These are phyloP conservation scores for Aix galericulata DNA, from an alignment of 2,113 vertebrate species.

Conservation along the genomic window DNA sequence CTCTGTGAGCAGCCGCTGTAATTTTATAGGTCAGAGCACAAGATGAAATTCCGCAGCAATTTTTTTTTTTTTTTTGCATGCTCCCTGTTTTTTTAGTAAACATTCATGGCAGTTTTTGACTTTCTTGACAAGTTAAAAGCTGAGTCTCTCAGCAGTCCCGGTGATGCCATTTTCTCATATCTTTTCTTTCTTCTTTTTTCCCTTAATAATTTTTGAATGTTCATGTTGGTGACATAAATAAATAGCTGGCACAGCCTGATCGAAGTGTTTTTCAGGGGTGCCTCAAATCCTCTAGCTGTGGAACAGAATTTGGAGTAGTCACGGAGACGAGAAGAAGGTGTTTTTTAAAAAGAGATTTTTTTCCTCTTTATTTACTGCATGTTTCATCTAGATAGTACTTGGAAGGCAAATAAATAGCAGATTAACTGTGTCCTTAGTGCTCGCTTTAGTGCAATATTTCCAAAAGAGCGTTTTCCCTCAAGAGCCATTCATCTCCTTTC, in stretches of 20 bases:
- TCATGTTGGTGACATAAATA: slow-evolving; percentile 31
- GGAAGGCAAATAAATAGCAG: neutral
- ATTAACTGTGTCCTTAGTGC: neutral
- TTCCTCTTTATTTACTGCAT: neutral
- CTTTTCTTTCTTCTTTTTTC: neutral
- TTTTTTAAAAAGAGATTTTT: neutral
- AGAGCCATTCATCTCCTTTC: neutral
- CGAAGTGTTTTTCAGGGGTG: neutral
- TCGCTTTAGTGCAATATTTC: neutral
- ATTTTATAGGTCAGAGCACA: slow-evolving; percentile 66
- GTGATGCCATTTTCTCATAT: slow-evolving; percentile 13
- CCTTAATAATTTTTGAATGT: neutral
- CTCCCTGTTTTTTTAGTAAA: slow-evolving; percentile 48
- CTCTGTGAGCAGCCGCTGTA: slow-evolving; percentile 36
- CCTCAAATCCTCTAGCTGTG: neutral
- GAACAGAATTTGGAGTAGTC: neutral
- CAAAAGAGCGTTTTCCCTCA: neutral
- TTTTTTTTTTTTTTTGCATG: neutral
- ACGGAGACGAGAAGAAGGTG: neutral
- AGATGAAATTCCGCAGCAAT: slow-evolving; percentile 9
- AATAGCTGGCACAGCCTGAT: slow-evolving; percentile 33
- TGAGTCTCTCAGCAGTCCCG: slow-evolving; percentile 12
- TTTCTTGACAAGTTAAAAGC: slow-evolving; percentile 59
- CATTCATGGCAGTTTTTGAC: neutral
- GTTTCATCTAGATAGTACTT: neutral